Conservation (phyloP, 2,888 invertebrate genomes). For the Caenorhabditis afra region DNA sequence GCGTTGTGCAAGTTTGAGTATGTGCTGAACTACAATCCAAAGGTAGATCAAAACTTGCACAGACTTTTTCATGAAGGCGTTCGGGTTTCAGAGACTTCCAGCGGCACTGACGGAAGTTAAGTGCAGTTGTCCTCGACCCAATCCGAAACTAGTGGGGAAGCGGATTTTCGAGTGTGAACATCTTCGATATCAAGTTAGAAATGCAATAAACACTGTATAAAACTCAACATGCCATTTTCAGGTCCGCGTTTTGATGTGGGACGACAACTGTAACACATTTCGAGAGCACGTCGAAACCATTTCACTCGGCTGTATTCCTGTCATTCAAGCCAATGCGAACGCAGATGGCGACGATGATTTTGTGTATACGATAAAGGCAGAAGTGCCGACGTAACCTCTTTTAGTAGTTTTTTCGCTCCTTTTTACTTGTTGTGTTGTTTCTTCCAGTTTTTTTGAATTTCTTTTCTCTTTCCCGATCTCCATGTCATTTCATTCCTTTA, state of each 20-base stretch:
- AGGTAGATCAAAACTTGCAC: slow-evolving; percentile 55
- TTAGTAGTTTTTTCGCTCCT: neutral
- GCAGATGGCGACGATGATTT: slow-evolving; percentile 75
- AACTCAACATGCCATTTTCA: slow-evolving; percentile 20
- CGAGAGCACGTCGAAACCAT: slow-evolving; percentile 77
- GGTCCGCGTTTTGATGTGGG: slow-evolving; percentile 78
- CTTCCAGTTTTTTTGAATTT: too few relatives aligned
- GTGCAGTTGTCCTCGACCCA: slow-evolving; percentile 78
- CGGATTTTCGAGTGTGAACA: slow-evolving; percentile 80
- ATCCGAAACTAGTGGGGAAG: slow-evolving; percentile 75
- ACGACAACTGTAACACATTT: slow-evolving; percentile 75
- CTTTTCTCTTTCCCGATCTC: too few relatives aligned
- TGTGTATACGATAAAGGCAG: slow-evolving; percentile 75
- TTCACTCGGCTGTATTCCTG: slow-evolving; percentile 78
- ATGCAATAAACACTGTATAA: too few relatives aligned
- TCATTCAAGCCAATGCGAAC: slow-evolving; percentile 78
- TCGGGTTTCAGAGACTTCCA: slow-evolving; percentile 76
- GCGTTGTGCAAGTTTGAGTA: slow-evolving; percentile 80
- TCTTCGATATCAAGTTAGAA: slow-evolving; percentile 74
- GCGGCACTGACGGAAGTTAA: slow-evolving; percentile 80
- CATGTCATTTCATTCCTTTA: too few relatives aligned
- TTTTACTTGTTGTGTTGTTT: neutral
- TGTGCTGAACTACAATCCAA: slow-evolving; percentile 79
- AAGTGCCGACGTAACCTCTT: slow-evolving; percentile 42
- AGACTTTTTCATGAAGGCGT: neutral